A percentile compares a stretch with the other conserved stretches of the same genome.
These are phyloP conservation scores for Cairina moschata DNA, from an alignment of 2,113 vertebrate genomes.

Conservation along the genomic window DNA sequence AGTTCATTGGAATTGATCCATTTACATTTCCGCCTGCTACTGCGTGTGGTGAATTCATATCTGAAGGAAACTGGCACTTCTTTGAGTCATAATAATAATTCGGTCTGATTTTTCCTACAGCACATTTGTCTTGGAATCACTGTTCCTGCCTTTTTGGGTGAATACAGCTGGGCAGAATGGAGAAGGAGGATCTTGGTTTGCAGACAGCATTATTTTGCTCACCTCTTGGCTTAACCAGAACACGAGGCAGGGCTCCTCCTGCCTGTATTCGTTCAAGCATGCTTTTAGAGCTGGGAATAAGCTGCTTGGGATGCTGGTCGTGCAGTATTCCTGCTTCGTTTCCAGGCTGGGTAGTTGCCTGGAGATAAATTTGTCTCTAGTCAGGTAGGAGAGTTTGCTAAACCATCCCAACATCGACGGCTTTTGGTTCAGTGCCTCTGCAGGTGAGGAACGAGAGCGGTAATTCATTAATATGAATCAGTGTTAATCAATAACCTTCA, in stretches of 20 bases:
- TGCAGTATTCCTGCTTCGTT: neutral
- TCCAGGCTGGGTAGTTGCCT: neutral
- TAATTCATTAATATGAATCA: neutral
- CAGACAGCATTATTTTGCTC: neutral
- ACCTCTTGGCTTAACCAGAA: neutral
- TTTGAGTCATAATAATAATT: neutral
- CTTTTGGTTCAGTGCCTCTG: neutral
- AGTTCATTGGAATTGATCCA: neutral
- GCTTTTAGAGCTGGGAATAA: neutral
- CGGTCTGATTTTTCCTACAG: neutral
- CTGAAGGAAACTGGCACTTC: neutral
- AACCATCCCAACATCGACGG: neutral
- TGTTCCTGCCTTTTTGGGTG: neutral
- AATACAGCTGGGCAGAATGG: neutral
- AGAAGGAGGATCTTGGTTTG: neutral
- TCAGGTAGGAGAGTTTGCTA: neutral
- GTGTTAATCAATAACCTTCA: neutral
- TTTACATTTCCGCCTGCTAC: neutral
- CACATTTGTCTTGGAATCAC: rapidly evolving
- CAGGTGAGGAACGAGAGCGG: neutral
- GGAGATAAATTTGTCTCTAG: constrained; percentile 30
- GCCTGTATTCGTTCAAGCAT: neutral
- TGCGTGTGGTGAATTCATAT: neutral
- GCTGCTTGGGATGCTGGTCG: neutral
- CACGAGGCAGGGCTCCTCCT: constrained; percentile 1